phyloP scores from a whole-genome alignment of 1,140 invertebrate species.

The Tyrophagus putrescentiae region DNA sequence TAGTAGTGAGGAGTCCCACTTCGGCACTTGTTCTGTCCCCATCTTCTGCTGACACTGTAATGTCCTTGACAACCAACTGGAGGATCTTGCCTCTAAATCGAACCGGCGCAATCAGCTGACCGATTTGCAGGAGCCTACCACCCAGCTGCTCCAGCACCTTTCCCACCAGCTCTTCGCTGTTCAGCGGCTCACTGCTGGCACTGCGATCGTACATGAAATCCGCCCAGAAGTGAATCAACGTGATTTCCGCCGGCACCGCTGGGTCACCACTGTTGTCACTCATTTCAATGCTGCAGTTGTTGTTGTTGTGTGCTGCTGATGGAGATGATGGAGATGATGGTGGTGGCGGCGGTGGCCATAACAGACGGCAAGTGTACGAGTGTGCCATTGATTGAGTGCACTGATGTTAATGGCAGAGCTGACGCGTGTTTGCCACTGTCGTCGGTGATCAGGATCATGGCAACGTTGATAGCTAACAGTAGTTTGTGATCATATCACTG shows the following conservation, averaged over 20 bases:
- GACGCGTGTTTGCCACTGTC: too few species aligned
- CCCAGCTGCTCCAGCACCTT: neutral
- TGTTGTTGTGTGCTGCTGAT: neutral
- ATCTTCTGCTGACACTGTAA: neutral
- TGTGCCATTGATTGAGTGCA: neutral
- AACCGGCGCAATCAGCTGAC: neutral
- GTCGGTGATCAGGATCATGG: too few species aligned
- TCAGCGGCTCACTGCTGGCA: neutral
- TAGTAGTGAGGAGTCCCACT: neutral
- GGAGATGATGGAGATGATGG: neutral
- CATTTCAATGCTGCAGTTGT: too few species aligned
- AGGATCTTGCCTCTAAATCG: neutral
- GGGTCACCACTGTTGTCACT: neutral
- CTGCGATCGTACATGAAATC: neutral
- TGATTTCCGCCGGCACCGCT: neutral
- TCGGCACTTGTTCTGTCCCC: neutral
- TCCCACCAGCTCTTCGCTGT: neutral
- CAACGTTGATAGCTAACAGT: too few species aligned
- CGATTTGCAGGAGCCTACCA: neutral
- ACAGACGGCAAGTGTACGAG: neutral
- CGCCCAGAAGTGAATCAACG: neutral
- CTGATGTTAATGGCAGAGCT: neutral
- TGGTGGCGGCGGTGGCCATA: too few species aligned
- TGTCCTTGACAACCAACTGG: neutral
- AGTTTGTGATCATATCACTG: too few species aligned